Evolutionary conservation across 1,140 invertebrate species (phyloP), one percentile per base, ranked within the genome.

Genomic region (Drosophila littoralis): DNA sequence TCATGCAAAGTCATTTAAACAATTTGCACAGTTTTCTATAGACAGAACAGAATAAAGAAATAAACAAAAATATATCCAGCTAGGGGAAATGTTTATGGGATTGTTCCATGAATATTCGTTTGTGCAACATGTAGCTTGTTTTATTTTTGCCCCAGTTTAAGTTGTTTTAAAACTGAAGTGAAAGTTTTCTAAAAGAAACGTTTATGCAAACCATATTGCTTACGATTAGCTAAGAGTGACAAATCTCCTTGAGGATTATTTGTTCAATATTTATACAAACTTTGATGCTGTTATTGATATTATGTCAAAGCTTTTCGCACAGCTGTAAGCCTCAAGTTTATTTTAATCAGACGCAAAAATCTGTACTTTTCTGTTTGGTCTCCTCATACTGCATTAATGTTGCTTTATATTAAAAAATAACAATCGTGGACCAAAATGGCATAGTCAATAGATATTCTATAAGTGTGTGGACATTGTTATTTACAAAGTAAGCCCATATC

Each of bases 1-100:
- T 78, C 76, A 75, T 65, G 57, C 76, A 75, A 78, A 78, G 66
- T 75, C 66, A 78, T 78, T 78, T 78, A 78, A 78, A 78, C 72
- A 78, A 78, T 78, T 78, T 78, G 55, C 71, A 64, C 71, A 75
- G 75, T 77, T 77, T 77, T 66, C 70, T 68, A 75, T 75, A 60
- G 60, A 77, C 71, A 58, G 38, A 51, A 75, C 17, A 60, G 42
- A 12, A 65, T 71, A 59, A 65, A 75, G 74, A 57, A 60, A 73
- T 66, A 76, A 61, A 54, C 32, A 60, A 46, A 60, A 28, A 65
- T 15, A 50, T 55, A 36, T 22, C 33, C 50, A 50, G 13, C 5
- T 35, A 50, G 40, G 42, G 42, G 28, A 35, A 46, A 17, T 22
- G 57, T 59, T 59, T 59, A 35, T 46, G 13, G 13, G 7, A 45